A percentile compares a stretch with the other conserved stretches of the same genome.
Evolutionary conservation across 2,797 vertebrate genomes (phyloP).

Genomic region (Phylloscopus collybita): DNA sequence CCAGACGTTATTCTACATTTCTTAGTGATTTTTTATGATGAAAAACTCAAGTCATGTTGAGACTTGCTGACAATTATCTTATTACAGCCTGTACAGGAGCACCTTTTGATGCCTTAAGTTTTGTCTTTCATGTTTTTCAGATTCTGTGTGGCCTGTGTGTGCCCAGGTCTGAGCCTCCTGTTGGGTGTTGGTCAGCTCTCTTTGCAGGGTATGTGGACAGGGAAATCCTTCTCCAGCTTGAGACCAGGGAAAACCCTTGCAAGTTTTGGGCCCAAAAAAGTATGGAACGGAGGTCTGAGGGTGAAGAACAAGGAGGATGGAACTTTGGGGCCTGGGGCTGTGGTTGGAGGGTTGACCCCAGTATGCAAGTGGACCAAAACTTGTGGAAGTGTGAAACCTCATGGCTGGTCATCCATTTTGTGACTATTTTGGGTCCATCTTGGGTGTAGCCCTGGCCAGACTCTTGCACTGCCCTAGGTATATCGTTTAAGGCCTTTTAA

Average conservation of each 20-base stretch:
- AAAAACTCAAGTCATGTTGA: not conserved
- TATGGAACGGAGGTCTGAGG: not conserved
- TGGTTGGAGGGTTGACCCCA: not conserved
- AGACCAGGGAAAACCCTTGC: not conserved
- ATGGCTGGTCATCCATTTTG: not conserved
- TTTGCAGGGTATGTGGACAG: not conserved
- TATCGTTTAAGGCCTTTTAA: not conserved
- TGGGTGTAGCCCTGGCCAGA: not conserved
- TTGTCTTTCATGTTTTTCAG: not conserved
- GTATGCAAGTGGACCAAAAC: not conserved
- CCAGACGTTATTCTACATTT: not conserved
- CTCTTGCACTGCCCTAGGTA: not conserved
- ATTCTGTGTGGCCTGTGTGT: not conserved
- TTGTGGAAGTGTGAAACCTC: not conserved
- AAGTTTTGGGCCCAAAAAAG: not conserved
- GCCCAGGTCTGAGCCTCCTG: not conserved
- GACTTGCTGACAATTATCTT: not conserved
- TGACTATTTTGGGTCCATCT: not conserved
- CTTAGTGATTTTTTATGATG: not conserved
- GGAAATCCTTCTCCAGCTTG: not conserved
- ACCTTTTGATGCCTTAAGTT: not conserved
- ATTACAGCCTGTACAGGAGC: fast-evolving
- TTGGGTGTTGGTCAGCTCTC: not conserved
- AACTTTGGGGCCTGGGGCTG: not conserved
- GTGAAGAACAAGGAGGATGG: not conserved